phyloP scores from a whole-genome alignment of 2,797 vertebrate species.

The Moxostoma hubbsi region DNA sequence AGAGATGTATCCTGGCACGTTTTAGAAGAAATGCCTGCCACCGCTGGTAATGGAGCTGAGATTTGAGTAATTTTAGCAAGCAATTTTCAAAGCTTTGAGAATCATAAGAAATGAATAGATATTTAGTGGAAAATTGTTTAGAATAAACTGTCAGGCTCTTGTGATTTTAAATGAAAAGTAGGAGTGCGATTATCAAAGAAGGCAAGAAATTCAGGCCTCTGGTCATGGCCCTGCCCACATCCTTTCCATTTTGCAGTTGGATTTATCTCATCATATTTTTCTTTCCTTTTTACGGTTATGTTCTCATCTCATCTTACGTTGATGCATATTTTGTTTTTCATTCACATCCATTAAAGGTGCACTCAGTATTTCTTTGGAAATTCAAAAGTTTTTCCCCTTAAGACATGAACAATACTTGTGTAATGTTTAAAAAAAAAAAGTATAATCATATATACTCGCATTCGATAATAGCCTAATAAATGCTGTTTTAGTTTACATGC shows the following conservation, averaged over 20 bases:
- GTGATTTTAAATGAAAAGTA: neutral
- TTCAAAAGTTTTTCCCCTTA: too few species aligned
- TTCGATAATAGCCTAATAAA: too few species aligned
- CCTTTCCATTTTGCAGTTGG: constrained; percentile 33
- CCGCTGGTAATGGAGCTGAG: neutral
- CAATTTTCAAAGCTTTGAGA: neutral
- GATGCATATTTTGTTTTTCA: constrained; percentile 42
- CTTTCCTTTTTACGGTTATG: constrained; percentile 18
- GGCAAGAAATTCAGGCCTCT: neutral
- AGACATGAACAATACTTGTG: too few species aligned
- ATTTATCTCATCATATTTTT: constrained; percentile 29
- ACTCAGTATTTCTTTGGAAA: too few species aligned
- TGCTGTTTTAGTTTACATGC: too few species aligned
- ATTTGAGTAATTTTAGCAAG: constrained; percentile 8
- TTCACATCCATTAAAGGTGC: constrained; percentile 25
- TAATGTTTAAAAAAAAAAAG: too few species aligned
- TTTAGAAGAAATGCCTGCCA: neutral
- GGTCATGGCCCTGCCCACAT: constrained; percentile 10
- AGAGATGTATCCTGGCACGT: neutral
- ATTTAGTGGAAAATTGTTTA: neutral
- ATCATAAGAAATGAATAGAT: constrained; percentile 5
- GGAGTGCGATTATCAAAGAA: neutral
- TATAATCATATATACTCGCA: too few species aligned
- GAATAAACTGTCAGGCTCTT: neutral
- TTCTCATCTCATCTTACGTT: constrained; percentile 23